Conservation (phyloP, 2,888 invertebrate genomes). For the Dascillus cervinus region DNA sequence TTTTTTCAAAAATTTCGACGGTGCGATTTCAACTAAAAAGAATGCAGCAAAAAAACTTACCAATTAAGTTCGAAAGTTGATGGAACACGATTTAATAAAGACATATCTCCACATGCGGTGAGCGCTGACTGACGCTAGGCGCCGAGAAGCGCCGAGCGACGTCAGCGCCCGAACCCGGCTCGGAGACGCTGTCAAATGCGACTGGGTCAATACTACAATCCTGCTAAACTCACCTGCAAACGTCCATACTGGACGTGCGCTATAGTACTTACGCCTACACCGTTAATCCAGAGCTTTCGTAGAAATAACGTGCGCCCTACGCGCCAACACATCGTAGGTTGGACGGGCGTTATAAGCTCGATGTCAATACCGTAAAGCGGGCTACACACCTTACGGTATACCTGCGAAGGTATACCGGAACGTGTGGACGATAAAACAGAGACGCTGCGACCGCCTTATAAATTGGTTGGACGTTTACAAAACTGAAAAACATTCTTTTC, state of each 20-base stretch:
- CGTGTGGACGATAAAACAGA: too few relatives aligned
- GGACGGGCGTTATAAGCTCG: slow-evolving; percentile 14
- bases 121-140: slow-evolving; percentile 40
- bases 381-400: too few relatives aligned
- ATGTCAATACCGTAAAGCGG: too few relatives aligned
- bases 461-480: too few relatives aligned
- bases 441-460: too few relatives aligned
- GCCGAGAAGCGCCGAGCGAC: slow-evolving; percentile 36
- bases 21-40: too few relatives aligned
- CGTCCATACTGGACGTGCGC: slow-evolving; percentile 29
- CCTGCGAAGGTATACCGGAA: too few relatives aligned
- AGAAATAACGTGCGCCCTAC: slow-evolving; percentile 15
- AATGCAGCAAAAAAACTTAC: slow-evolving; percentile 35
- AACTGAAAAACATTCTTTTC: too few relatives aligned
- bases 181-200: slow-evolving; percentile 39
- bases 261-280: slow-evolving; percentile 24
- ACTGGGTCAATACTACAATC: slow-evolving; percentile 39
- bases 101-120: slow-evolving; percentile 39
- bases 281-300: slow-evolving; percentile 3
- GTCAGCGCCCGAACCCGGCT: slow-evolving; percentile 37
- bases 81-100: slow-evolving; percentile 36
- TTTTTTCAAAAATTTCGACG: too few relatives aligned
- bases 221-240: slow-evolving; percentile 30
- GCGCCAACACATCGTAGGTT: slow-evolving; percentile 7
- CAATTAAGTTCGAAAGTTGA: slow-evolving; percentile 35